Conservation (phyloP, 2,888 invertebrate genomes). For the Thymelicus lineola region DNA sequence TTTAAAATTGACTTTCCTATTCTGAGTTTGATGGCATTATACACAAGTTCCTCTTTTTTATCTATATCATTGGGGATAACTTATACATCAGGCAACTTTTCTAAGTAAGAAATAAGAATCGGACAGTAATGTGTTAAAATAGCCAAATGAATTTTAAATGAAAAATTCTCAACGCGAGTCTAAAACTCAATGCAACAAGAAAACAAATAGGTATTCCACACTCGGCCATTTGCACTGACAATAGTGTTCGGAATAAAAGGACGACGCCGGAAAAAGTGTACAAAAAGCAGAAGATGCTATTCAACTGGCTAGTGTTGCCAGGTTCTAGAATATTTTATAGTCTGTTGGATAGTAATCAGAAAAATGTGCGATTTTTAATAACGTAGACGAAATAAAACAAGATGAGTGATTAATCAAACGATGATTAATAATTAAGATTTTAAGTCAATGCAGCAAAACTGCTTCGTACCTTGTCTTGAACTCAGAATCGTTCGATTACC, state of each 20-base stretch:
- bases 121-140: not conserved
- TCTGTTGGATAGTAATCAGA: too few relatives aligned
- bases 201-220: slow-evolving; percentile 11
- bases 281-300: slow-evolving; percentile 28
- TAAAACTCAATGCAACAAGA: slow-evolving; percentile 1
- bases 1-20: too few relatives aligned
- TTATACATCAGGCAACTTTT: not conserved
- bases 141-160: not conserved
- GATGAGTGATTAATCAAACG: too few relatives aligned
- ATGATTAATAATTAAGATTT: too few relatives aligned
- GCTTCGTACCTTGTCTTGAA: too few relatives aligned
- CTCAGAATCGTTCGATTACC: too few relatives aligned
- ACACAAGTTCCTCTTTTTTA: too few relatives aligned
- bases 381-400: too few relatives aligned
- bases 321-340: not conserved
- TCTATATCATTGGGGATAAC: too few relatives aligned
- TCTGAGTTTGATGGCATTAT: too few relatives aligned
- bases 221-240: slow-evolving; percentile 18
- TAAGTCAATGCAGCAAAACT: too few relatives aligned
- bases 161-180: slow-evolving; percentile 4
- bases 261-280: slow-evolving; percentile 13
- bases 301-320: slow-evolving; percentile 8
- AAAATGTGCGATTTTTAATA: too few relatives aligned
- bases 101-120: not conserved
- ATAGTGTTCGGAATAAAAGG: slow-evolving; percentile 25